Base-by-base conservation (phyloP, 2,888 invertebrate species). In the Odontocerum albicorne region DNA sequence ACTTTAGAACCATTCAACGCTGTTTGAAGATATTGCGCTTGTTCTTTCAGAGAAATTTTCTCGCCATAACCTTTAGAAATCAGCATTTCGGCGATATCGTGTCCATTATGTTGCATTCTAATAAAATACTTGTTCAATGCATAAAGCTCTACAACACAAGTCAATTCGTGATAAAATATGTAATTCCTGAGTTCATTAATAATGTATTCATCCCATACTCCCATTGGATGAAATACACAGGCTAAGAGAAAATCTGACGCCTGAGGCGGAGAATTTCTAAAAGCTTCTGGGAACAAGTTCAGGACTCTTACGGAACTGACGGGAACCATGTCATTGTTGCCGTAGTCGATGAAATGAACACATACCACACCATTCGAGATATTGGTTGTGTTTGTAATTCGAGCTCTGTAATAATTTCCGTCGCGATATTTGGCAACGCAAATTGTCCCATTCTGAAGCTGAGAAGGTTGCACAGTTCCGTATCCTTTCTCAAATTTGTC, bases 371-470 rank as follows among this genome's bases (percentile, higher is more conserved):
- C 82, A 56, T 76, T 75, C 2, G 72, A 65, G 40, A 81, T 64
- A 63, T 67, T 74, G 13, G 72, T 66, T 7, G 75, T 70, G 55
- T 72, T 79, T 40, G 77, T 72, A 42, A 87, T 75, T 66, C 80
- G 80, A 6, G 84, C 85, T 63, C 88, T 74, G 65, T 84, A 86
- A 66, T 84, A 87, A 8, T 76, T 77, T 38, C 82, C 81, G 66
- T 82, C 87, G 73, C 79, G 80, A 68, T 83, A 86, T 73, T 82
- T 82, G 32, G 85, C 86, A 68, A 85, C 83, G 70, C 84, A 85
- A 63, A 86, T 68, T 2, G 78, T 67, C 54, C 83, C 82, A 2
- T 66, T 57, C 64, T 75, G 74, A 21, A 81, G 68, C 68, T 70
- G 66, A 70, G 79, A 66, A 64, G 75, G 74, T 21, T 80, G 69